phyloP scores from a whole-genome alignment of 1,140 invertebrate genomes.

The Belonocnema kinseyi region DNA sequence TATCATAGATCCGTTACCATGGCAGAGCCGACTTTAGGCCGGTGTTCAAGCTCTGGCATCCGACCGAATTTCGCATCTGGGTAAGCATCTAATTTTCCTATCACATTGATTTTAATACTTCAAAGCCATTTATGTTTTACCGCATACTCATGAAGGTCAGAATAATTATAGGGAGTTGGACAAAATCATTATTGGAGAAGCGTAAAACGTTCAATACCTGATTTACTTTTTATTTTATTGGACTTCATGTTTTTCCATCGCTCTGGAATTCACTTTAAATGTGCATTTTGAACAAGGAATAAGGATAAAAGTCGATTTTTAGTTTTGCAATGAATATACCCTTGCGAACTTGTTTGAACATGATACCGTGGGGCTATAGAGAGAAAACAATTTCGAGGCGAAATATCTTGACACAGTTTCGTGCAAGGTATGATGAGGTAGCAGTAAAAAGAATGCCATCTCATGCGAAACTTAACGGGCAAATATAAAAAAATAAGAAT shows the following conservation, averaged over 20 bases:
- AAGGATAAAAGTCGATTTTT: background rate
- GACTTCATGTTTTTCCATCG: background rate
- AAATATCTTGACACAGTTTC: slow-evolving; percentile 32
- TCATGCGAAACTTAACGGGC: background rate
- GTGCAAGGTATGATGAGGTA: slow-evolving; percentile 21
- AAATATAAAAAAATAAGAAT: background rate
- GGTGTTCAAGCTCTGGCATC: no score
- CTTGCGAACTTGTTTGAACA: slow-evolving; percentile 10
- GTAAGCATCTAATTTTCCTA: no score
- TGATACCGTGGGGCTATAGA: background rate
- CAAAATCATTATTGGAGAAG: no score
- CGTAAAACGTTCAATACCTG: background rate
- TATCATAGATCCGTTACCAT: no score
- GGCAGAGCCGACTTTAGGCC: no score
- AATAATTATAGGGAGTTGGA: no score
- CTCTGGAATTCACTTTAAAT: no score
- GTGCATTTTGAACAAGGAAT: no score
- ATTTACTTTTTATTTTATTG: background rate
- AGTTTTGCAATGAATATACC: slow-evolving; percentile 13
- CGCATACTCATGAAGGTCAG: no score
- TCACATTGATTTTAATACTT: no score
- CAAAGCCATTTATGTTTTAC: no score
- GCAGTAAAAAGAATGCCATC: slow-evolving; percentile 15
- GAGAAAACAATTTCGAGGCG: slow-evolving; percentile 19
- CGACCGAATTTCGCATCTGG: no score